phyloP scores from a whole-genome alignment of 2,888 invertebrate species.

The Clanis bilineata region DNA sequence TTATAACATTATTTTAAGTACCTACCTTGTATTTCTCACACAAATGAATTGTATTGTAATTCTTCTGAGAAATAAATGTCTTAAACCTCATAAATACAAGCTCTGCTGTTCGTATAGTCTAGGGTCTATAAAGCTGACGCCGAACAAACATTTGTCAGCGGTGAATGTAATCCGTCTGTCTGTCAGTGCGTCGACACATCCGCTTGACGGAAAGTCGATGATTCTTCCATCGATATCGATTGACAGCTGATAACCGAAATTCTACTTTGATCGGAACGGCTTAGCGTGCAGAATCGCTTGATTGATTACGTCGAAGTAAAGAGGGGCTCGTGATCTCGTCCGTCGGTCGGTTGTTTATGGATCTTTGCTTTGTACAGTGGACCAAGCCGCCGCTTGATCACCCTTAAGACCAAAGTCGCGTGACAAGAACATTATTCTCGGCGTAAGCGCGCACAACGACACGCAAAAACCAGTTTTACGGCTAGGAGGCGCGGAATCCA shows the following conservation, averaged over 20 bases:
- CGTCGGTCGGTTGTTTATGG: background rate
- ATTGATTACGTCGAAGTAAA: conserved; percentile 43
- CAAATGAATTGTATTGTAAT: too few species aligned
- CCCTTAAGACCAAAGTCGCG: background rate
- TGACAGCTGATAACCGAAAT: conserved; percentile 69
- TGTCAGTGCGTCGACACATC: conserved; percentile 65
- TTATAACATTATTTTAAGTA: too few species aligned
- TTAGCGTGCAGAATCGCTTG: conserved; percentile 55
- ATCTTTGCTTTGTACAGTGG: background rate
- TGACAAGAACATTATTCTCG: too few species aligned
- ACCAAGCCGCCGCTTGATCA: too few species aligned
- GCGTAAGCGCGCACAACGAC: too few species aligned
- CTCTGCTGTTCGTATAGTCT: background rate
- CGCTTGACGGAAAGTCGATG: conserved; percentile 52
- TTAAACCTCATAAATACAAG: too few species aligned
- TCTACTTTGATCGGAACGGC: conserved; percentile 53
- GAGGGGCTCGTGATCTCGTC: background rate
- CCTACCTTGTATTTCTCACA: too few species aligned
- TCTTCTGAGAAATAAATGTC: too few species aligned
- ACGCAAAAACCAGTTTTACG: too few species aligned
- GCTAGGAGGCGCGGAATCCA: too few species aligned
- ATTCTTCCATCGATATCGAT: conserved; percentile 69
- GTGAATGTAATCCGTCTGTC: conserved; percentile 66
- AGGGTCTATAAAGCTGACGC: conserved; percentile 22
- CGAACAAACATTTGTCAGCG: conserved; percentile 59